Evolutionary conservation across 2,113 vertebrate species (phyloP).

Genomic region (Oxyura jamaicensis): DNA sequence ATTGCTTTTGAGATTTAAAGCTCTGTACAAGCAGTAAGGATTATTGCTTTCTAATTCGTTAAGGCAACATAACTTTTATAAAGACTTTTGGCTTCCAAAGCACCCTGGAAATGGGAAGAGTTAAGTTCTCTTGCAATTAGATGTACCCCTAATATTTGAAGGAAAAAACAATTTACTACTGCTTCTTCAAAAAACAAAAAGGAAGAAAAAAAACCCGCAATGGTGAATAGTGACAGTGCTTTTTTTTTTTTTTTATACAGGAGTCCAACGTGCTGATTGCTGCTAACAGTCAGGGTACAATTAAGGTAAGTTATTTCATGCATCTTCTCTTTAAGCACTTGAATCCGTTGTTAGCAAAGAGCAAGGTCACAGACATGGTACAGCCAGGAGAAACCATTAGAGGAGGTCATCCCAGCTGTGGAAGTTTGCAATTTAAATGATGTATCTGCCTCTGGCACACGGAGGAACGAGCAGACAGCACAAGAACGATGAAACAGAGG

Average conservation of each 20-base stretch:
- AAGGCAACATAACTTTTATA: conserved; percentile 15
- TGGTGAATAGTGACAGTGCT: conserved; percentile 51
- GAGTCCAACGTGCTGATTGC: conserved; percentile 98
- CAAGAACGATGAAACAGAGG: neutral
- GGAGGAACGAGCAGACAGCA: neutral
- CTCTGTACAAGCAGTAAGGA: neutral
- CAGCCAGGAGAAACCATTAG: conserved; percentile 6
- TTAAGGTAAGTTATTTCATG: conserved; percentile 88
- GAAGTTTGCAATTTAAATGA: conserved; percentile 16
- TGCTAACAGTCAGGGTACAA: conserved; percentile 99
- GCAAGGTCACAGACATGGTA: conserved; percentile 2
- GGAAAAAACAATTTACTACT: neutral
- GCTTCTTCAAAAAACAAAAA: neutral
- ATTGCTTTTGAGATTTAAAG: conserved; percentile 48
- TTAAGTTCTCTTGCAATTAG: conserved; percentile 24
- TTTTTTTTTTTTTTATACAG: conserved; percentile 66
- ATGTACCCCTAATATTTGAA: neutral
- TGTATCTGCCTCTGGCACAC: neutral
- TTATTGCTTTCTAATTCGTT: conserved; percentile 49
- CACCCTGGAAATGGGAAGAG: neutral
- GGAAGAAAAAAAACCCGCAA: rapidly evolving
- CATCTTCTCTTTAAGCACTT: conserved; percentile 22
- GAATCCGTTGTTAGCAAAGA: conserved; percentile 1
- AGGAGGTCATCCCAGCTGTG: neutral
- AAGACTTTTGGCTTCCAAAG: neutral